Evolutionary conservation across 2,888 invertebrate species (phyloP), one percentile per base, ranked within the genome.

Genomic region (Lasioglossum morio): DNA sequence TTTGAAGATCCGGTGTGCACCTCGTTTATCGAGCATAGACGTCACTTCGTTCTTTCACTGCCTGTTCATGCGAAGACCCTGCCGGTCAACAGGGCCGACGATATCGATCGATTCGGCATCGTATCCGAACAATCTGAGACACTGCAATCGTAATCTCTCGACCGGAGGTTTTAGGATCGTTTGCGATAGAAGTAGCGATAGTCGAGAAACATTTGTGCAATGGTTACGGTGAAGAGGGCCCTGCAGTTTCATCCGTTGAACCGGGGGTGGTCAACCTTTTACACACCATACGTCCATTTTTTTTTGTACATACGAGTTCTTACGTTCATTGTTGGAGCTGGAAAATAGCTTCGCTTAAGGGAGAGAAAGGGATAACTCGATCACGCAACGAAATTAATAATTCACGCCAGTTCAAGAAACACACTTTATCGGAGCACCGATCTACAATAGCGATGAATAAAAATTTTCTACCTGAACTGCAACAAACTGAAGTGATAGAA

Each of bases 201-300:
- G 72, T 77, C 72, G 57, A 53, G 79, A 84, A 84, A 81, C 86
- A 60, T 80, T 88, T 81, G 88, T 87, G 88, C 88, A 89, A 89
- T 87, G 72, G 72, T 79, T 85, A 79, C 79, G 82, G 75, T 76
- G 79, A 78, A 86, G 14, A 69, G 37, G 40, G 79, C 46, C 66
- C 37, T 40, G 30, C 80, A 8, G 14, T 60, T 34, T 27, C 34
- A 27, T 12, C 16, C 12, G 23, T 27, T 46, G 4, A 40, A 72
- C 37, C 3, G 3, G 43, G 43, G 14, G 43, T 43, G 14, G 43
- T 4, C 43, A 43, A 43, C 43, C 43, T 43, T 43, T 43, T 43
- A 43, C 43, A 43, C 43, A 43, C 0, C 14, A 43, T 4, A 3
- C 43, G 14, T 43, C 43, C 12, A 43, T 43, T 14, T 43, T 43